Conservation (phyloP, 2,888 invertebrate species). For the Anorthoa munda region DNA sequence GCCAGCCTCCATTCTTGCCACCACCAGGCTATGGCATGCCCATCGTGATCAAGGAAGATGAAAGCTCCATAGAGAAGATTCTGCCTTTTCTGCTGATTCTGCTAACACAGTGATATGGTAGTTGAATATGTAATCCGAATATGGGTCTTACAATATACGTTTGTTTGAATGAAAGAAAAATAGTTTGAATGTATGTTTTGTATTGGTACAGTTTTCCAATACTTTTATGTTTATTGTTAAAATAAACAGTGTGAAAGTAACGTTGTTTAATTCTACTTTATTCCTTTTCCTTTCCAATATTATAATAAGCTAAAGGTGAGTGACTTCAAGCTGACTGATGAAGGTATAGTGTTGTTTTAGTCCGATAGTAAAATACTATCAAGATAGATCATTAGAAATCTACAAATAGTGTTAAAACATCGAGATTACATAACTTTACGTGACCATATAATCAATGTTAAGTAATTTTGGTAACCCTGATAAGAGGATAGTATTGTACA, state of each 20-base stretch:
- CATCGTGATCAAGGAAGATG: conserved; percentile 29
- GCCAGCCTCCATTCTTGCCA: conserved; percentile 35
- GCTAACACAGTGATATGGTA: conserved; percentile 11
- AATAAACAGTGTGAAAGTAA: background rate
- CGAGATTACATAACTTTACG: conserved; percentile 65
- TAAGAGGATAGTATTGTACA: conserved; percentile 59
- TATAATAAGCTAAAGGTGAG: background rate
- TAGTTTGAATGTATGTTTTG: background rate
- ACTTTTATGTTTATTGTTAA: conserved; percentile 2
- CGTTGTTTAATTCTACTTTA: background rate
- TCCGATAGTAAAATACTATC: background rate
- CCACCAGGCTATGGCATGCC: conserved; percentile 37
- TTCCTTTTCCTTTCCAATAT: background rate
- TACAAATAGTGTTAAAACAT: conserved; percentile 24
- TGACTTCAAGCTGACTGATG: too few relatives aligned
- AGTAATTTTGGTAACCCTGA: conserved; percentile 63
- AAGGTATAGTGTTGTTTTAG: too few relatives aligned
- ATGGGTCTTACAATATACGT: background rate
- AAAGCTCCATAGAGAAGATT: conserved; percentile 38
- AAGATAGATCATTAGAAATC: conserved; percentile 8
- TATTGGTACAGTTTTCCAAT: background rate
- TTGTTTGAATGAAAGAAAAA: background rate
- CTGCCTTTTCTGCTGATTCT: conserved; percentile 52
- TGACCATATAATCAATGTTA: conserved; percentile 61
- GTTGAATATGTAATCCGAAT: too few relatives aligned